Conservation (phyloP, 2,113 vertebrate species). For the Psittacula cyanocephala region DNA sequence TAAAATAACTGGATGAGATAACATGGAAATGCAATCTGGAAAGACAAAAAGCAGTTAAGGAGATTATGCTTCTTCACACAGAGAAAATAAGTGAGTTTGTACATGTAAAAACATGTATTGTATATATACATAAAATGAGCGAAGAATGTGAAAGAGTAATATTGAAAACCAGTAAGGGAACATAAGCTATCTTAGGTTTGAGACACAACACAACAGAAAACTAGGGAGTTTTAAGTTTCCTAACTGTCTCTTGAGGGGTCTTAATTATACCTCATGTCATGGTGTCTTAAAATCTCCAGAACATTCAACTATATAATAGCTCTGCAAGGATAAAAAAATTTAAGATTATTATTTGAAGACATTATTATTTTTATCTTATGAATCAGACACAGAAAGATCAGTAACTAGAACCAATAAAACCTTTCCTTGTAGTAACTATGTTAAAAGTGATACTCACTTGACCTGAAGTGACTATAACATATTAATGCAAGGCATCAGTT, state of each 20-base stretch:
- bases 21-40: neutral
- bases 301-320: neutral
- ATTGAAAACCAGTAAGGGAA: neutral
- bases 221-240: neutral
- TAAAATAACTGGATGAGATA: neutral
- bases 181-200: neutral
- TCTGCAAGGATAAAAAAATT: neutral
- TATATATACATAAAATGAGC: neutral
- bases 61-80: neutral
- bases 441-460: neutral
- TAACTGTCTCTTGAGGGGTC: neutral
- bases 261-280: neutral
- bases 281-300: neutral
- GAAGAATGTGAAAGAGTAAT: neutral
- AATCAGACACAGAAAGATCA: neutral
- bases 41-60: neutral
- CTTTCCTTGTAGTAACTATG: neutral
- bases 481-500: neutral
- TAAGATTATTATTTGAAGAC: neutral
- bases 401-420: neutral
- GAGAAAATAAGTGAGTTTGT: neutral
- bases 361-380: neutral
- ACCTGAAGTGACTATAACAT: neutral
- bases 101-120: neutral
- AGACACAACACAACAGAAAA: neutral